Evolutionary conservation across 2,888 invertebrate species (phyloP).

Genomic region (Mallateleia sp.): DNA sequence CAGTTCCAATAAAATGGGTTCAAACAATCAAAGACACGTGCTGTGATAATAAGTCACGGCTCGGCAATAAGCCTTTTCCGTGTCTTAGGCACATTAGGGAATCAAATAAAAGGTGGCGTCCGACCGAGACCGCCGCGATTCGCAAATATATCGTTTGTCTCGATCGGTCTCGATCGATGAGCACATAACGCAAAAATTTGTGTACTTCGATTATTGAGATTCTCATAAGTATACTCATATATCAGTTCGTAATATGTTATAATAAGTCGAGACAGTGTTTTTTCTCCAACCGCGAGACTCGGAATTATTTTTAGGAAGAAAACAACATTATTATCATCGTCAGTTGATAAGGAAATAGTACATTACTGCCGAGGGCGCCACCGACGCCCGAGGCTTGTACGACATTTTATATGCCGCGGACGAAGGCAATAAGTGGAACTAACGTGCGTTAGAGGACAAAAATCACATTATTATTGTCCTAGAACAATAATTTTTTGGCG

Average conservation of each 20-base stretch:
- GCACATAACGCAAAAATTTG: constrained; percentile 40
- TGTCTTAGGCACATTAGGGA: constrained; percentile 73
- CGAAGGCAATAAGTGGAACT: too few species aligned
- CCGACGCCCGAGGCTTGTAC: too few species aligned
- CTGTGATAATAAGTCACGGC: constrained; percentile 34
- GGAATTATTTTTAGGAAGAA: neutral
- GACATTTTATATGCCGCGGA: too few species aligned
- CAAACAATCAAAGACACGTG: constrained; percentile 58
- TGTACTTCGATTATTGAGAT: constrained; percentile 69
- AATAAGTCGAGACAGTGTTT: constrained; percentile 14
- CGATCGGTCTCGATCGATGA: constrained; percentile 13
- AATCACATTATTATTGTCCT: too few species aligned
- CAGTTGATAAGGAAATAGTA: neutral
- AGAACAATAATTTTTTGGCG: too few species aligned
- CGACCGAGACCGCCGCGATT: constrained; percentile 37
- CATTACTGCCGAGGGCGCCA: too few species aligned
- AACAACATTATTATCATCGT: constrained; percentile 20
- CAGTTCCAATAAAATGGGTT: constrained; percentile 25
- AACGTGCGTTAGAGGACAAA: too few species aligned
- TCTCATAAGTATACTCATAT: constrained; percentile 60
- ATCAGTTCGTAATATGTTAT: constrained; percentile 53
- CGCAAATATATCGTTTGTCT: neutral
- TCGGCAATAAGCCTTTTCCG: constrained; percentile 46
- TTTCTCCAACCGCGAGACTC: neutral
- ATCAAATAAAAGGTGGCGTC: constrained; percentile 41